Evolutionary conservation across 1,140 invertebrate genomes (phyloP).

Genomic region (Lysiphlebus fabarum): DNA sequence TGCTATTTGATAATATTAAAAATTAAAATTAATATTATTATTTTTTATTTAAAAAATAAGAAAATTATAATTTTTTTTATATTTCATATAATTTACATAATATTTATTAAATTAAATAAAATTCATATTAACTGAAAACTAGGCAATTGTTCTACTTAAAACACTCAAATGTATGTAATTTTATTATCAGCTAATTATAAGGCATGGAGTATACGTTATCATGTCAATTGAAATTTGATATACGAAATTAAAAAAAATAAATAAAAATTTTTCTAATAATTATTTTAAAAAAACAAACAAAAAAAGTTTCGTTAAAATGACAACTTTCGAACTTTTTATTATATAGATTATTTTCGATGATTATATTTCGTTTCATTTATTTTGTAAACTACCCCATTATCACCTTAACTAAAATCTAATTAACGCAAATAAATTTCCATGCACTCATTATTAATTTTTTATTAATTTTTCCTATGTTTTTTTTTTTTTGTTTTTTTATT

Average conservation of each 20-base stretch:
- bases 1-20: too few species aligned
- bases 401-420: too few species aligned
- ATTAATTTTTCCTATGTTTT: constrained; percentile 9
- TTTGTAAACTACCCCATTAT: too few species aligned
- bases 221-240: constrained; percentile 36
- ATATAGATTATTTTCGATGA: neutral
- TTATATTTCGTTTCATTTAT: too few species aligned
- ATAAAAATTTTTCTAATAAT: too few species aligned
- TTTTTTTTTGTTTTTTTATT: constrained; percentile 15
- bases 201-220: constrained; percentile 54
- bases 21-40: too few species aligned
- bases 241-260: constrained; percentile 20
- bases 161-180: constrained; percentile 37
- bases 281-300: too few species aligned
- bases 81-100: too few species aligned
- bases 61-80: too few species aligned
- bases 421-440: constrained; percentile 4
- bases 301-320: neutral
- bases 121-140: constrained; percentile 3
- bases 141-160: constrained; percentile 37
- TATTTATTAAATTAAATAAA: too few species aligned
- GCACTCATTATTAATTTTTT: neutral
- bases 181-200: constrained; percentile 52
- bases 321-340: neutral
- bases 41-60: too few species aligned